Evolutionary conservation across 35 echinoderm and acorn worm genomes (phyloP), one percentile per base, ranked within the genome.

Genomic region (Eucidaris tribuloides): DNA sequence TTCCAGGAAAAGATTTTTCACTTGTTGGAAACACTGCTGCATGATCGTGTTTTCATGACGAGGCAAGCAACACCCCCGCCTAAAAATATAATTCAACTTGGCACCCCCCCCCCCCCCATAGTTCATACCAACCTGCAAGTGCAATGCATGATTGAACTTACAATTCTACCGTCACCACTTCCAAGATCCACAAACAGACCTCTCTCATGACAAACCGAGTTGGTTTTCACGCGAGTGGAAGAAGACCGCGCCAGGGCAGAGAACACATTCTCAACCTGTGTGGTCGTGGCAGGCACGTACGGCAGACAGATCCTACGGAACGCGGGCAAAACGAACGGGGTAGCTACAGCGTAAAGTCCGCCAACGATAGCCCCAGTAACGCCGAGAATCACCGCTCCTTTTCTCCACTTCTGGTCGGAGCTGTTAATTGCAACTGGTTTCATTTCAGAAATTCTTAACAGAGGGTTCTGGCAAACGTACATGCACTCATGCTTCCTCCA

Each of bases 81-180:
- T n/a, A n/a, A n/a, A n/a, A n/a, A n/a, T n/a, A n/a, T n/a, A n/a
- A n/a, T n/a, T n/a, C 13, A 0, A 54, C 13, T 54, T 54, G 2
- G n/a, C 13, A 54, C 13, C 13, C 22, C 17, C 22, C 58, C 22
- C 17, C 17, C 58, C 17, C 15, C 58, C 32, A 1, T 30, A 61
- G 22, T 11, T 24, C 30, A 13, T 32, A 15, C 14, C n/a, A n/a
- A n/a, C n/a, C n/a, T n/a, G n/a, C n/a, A n/a, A n/a, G n/a, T n/a
- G n/a, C n/a, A n/a, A n/a, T n/a, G n/a, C n/a, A 65, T 0, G 28
- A 14, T 25, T 65, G 23, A 55, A 89, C 90, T 97, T 50, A 97
- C 94, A 28, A 97, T 92, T 79, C 94, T 93, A 17, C 94, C 94
- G 71, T 97, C 94, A 30, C 94, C 94, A 87, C 94, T 93, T 22